phyloP scores from a whole-genome alignment of 2,113 vertebrate species.

The Trogon melanurus region DNA sequence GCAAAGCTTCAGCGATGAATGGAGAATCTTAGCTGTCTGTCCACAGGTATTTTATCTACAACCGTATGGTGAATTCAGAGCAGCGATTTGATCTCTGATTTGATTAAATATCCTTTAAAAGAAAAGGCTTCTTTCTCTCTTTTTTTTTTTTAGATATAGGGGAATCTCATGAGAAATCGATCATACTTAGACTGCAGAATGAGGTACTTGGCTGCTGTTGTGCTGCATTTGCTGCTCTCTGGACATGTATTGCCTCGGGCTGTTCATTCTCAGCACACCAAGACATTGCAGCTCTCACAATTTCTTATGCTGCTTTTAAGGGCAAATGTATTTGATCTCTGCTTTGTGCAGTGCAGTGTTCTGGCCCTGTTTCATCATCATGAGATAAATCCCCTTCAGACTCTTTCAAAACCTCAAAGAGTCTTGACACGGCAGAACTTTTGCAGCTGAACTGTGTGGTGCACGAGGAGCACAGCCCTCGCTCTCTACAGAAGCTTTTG shows the following conservation, averaged over 20 bases:
- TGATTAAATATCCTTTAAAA: neutral
- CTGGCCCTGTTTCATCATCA: conserved; percentile 20
- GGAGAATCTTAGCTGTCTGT: neutral
- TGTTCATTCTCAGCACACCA: conserved; percentile 14
- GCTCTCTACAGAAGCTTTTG: neutral
- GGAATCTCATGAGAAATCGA: neutral
- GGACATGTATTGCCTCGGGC: conserved; percentile 55
- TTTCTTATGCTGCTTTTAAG: conserved; percentile 32
- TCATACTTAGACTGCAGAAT: neutral
- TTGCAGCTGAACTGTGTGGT: neutral
- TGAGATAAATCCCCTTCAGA: conserved; percentile 28
- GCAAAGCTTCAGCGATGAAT: neutral
- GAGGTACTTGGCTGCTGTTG: neutral
- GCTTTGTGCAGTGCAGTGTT: neutral
- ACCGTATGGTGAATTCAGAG: neutral
- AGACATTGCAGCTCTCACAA: neutral
- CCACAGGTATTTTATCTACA: neutral
- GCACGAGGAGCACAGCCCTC: neutral
- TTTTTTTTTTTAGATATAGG: neutral
- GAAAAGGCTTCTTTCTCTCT: neutral
- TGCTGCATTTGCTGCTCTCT: conserved; percentile 4
- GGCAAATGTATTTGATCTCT: conserved; percentile 47
- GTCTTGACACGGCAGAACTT: neutral
- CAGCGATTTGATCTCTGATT: neutral
- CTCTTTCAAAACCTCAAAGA: neutral